phyloP scores from a whole-genome alignment of 2,888 invertebrate species.

The Aplocera efformata region DNA sequence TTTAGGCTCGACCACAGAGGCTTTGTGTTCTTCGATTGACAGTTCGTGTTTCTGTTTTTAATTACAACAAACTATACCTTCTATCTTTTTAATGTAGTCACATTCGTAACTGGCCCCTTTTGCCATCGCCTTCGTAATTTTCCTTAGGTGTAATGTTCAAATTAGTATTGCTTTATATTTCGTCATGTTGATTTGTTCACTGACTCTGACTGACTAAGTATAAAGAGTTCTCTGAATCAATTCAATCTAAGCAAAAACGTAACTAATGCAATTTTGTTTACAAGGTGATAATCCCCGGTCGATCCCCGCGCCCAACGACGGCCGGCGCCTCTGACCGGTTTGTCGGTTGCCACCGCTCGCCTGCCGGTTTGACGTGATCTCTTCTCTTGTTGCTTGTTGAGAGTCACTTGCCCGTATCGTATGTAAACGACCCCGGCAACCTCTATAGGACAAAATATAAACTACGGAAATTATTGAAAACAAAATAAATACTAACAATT shows the following conservation, averaged over 20 bases:
- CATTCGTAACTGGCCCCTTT: slow-evolving; percentile 24
- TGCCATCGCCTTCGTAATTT: slow-evolving; percentile 25
- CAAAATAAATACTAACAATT: no score
- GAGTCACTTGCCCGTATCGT: slow-evolving; percentile 61
- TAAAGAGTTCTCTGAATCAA: slow-evolving; percentile 23
- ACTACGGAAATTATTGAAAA: no score
- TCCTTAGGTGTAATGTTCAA: slow-evolving; percentile 14
- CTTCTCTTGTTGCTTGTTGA: slow-evolving; percentile 69
- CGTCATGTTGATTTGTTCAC: slow-evolving; percentile 3
- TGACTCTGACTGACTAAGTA: slow-evolving; percentile 22
- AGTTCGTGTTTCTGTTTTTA: slow-evolving; percentile 34
- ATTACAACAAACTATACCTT: slow-evolving; percentile 17
- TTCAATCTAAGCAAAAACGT: slow-evolving; percentile 39
- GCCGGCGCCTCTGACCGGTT: slow-evolving; percentile 77
- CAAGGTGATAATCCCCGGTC: slow-evolving; percentile 68
- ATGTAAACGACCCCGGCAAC: slow-evolving; percentile 73
- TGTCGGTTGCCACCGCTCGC: slow-evolving; percentile 66
- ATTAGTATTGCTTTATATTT: slow-evolving; percentile 2
- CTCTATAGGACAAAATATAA: slow-evolving; percentile 41
- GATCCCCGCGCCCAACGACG: slow-evolving; percentile 56
- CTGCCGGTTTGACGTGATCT: slow-evolving; percentile 77
- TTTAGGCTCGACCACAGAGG: slow-evolving; percentile 35
- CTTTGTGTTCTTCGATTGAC: slow-evolving; percentile 35
- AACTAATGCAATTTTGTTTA: slow-evolving; percentile 73
- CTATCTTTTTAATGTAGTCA: slow-evolving; percentile 15